Conservation (phyloP, 2,797 vertebrate genomes). For the Tinamus major region DNA sequence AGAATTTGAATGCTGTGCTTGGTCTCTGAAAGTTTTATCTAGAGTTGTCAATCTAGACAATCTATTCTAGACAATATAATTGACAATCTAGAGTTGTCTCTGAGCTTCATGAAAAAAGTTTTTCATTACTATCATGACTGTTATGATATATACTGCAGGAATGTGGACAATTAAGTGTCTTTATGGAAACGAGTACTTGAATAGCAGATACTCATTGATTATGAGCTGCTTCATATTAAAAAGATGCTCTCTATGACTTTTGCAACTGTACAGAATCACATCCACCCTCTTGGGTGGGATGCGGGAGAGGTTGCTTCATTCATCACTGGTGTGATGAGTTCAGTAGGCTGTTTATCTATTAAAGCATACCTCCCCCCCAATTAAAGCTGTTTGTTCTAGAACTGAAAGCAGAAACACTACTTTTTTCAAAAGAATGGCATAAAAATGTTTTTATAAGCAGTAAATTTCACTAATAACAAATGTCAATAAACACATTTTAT, state of each 20-base stretch:
- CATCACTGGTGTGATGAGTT: neutral
- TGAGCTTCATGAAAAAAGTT: neutral
- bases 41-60: neutral
- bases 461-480: neutral
- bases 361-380: neutral
- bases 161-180: neutral
- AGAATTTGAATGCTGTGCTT: neutral
- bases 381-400: neutral
- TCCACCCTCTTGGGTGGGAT: too few species aligned
- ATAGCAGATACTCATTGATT: neutral
- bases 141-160: neutral
- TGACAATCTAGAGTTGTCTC: neutral
- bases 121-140: neutral
- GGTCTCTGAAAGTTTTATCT: neutral
- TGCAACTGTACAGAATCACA: neutral
- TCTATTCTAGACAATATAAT: too few species aligned
- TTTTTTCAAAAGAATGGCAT: neutral
- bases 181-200: neutral
- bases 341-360: neutral
- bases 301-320: neutral
- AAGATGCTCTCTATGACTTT: neutral
- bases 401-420: neutral
- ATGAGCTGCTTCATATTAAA: neutral
- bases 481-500: neutral
- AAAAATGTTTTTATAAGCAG: neutral